Conservation (phyloP, 2,113 vertebrate genomes). For the Numida meleagris region DNA sequence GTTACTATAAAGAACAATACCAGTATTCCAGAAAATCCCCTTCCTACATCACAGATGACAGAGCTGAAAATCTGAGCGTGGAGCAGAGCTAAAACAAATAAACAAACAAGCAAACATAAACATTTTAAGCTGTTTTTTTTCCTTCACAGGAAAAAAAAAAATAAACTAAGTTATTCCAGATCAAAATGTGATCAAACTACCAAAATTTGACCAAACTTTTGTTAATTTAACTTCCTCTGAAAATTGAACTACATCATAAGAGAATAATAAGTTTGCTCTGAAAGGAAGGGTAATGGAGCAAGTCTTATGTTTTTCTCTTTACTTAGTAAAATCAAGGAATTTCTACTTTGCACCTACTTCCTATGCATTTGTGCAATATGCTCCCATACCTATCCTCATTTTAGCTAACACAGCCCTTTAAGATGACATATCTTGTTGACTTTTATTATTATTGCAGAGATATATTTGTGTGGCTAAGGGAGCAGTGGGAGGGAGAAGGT, state of each 20-base stretch:
- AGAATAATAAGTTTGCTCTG: neutral
- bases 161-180: neutral
- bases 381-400: neutral
- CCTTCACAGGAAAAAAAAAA: fast-evolving
- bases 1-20: neutral
- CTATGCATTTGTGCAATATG: neutral
- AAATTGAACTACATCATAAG: neutral
- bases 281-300: neutral
- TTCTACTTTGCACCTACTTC: neutral
- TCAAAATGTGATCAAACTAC: neutral
- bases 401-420: neutral
- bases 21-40: fast-evolving
- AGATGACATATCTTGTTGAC: neutral
- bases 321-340: neutral
- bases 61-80: neutral
- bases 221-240: neutral
- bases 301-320: neutral
- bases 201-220: neutral
- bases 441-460: neutral
- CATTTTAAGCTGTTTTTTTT: neutral
- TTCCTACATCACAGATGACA: neutral
- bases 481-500: neutral
- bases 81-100: neutral
- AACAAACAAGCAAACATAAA: neutral
- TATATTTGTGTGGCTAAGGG: neutral